Conservation (phyloP, 92 coral and sea anemone species). For the Phenganax marumi region DNA sequence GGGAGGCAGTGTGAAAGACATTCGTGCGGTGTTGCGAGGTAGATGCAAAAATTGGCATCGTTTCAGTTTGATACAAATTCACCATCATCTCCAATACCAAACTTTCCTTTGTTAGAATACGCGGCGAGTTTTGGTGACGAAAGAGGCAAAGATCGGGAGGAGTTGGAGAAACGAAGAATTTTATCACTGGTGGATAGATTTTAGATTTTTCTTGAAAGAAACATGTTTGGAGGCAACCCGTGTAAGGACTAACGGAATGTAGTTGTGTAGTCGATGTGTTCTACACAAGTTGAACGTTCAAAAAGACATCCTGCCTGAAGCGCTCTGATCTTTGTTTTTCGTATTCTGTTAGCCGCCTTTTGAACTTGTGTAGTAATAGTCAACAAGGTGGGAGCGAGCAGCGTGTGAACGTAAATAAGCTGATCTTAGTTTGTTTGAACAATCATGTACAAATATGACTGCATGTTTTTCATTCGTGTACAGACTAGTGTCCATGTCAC, state of each 20-base stretch:
- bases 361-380: too few relatives aligned
- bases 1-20: conserved; percentile 95
- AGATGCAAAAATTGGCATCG: background rate
- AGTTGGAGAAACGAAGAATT: conserved; percentile 84
- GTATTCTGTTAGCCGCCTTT: too few relatives aligned
- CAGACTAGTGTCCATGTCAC: background rate
- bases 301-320: too few relatives aligned
- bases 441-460: too few relatives aligned
- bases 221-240: background rate
- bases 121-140: conserved; percentile 99
- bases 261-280: background rate
- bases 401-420: too few relatives aligned
- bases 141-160: conserved; percentile 92
- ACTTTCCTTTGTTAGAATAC: conserved; percentile 60
- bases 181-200: conserved; percentile 93
- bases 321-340: too few relatives aligned
- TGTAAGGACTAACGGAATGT: background rate
- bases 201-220: conserved; percentile 14
- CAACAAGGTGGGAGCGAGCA: too few relatives aligned
- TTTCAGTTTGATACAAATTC: background rate
- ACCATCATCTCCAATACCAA: too few relatives aligned
- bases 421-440: too few relatives aligned
- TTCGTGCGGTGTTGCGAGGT: conserved; percentile 96
- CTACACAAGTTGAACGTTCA: background rate
- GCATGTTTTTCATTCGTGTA: too few relatives aligned